These are phyloP conservation scores for Pseudorhombus dupliciocellatus DNA, from an alignment of 2,113 vertebrate genomes.

Conservation along the genomic window DNA sequence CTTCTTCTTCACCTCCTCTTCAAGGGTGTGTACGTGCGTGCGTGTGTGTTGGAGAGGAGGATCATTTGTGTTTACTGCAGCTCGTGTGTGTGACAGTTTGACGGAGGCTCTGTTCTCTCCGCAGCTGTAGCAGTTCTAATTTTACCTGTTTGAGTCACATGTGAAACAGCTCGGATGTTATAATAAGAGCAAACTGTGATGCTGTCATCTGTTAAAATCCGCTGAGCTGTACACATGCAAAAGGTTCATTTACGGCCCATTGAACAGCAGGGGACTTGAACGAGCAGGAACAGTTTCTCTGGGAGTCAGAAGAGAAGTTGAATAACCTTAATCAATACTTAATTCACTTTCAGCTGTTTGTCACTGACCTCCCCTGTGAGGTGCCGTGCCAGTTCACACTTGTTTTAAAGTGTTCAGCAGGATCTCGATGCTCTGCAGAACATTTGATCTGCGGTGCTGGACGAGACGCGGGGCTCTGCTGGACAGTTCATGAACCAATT, in stretches of 20 bases:
- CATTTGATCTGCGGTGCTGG: no score
- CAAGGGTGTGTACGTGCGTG: slow-evolving; percentile 8
- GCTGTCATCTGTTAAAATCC: not conserved
- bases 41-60: not conserved
- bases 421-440: no score
- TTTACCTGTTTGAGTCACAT: slow-evolving; percentile 23
- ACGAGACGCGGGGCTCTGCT: no score
- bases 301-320: no score
- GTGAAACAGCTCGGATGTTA: not conserved
- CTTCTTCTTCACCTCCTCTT: slow-evolving; percentile 42
- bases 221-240: not conserved
- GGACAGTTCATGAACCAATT: no score
- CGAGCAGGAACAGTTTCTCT: no score
- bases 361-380: no score
- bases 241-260: not conserved
- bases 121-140: slow-evolving; percentile 22
- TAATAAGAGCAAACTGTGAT: slow-evolving; percentile 4
- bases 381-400: no score
- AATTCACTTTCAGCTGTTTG: no score
- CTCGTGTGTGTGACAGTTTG: not conserved
- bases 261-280: not conserved
- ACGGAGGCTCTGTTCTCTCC: not conserved
- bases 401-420: no score
- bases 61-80: not conserved
- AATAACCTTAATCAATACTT: no score